Evolutionary conservation across 2,797 vertebrate species (phyloP), one percentile per base, ranked within the genome.

Genomic region (Thaleichthys pacificus): DNA sequence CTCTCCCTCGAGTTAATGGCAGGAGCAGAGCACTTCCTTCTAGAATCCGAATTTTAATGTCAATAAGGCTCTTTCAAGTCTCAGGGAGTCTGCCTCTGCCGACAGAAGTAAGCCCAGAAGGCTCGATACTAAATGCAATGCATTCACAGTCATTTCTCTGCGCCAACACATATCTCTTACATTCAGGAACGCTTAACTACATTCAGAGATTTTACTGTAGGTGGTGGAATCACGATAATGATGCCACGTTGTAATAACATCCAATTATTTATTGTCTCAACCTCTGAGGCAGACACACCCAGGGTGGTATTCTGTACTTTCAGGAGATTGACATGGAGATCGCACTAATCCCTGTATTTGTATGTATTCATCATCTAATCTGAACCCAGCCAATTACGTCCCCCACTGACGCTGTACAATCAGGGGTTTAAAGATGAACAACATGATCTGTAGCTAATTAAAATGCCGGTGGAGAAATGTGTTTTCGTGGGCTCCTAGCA

Each of bases 11-110:
- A 35, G 62, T n/a, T 64, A 47, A 81, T 60, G 68, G 76, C 77
- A 3, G 42, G 65, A 72, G 63, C 42, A 24, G 42, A 73, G 42
- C 58, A 51, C 65, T 72, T 77, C 51, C 69, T 67, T 22, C 69
- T 26, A 58, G 73, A 82, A 82, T 88, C 79, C 85, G 71, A 71
- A 86, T 77, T 81, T 84, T 85, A 79, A 88, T 77, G 84, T 86
- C 85, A 86, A 82, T 79, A 78, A 80, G 72, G 47, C 71, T 77
- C 75, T 71, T 70, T 65, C 38, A 11, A 80, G 77, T 82, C 77
- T 82, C 73, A 68, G 82, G 42, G 79, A 24, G 11, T 42, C 28
- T 21, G 54, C n/a, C 51, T 49, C 21, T 32, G 30, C 19, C 9
- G 62, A 12, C 38, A 47, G 78, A 86, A 86, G 77, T 56, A 71